Evolutionary conservation across 2,113 vertebrate genomes (phyloP), one percentile per base, ranked within the genome.

Genomic region (Machaerirhynchus nigripectus): DNA sequence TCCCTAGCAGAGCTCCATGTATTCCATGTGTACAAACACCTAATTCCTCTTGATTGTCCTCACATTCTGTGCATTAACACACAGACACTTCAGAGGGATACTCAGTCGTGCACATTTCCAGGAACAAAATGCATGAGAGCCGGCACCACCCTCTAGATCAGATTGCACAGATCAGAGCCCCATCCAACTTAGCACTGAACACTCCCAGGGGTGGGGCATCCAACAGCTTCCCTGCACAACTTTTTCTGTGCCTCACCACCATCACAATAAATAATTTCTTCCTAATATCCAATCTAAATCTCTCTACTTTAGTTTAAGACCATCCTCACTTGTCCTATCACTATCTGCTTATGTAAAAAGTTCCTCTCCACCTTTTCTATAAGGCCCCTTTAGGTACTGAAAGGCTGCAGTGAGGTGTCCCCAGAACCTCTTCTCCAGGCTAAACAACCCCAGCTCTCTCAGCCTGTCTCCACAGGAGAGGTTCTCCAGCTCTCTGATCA

Each of bases 21-120:
- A 39, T 56, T 70, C 56, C 17, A 30, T 42, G 6, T 17, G 30
- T 1, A 15, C 12, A 83, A 40, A n/a, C 7, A 70, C 37, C 17
- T 56, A 35, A 59, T 55, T 84, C 27, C 12, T 57, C 42, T 23
- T 71, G 17, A 39, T 14, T 47, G 11, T 68, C 6, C 19, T n/a
- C 18, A 39, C 6, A 1, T 5, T 49, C 20, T 52, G 5, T n/a
- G 13, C 1, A 2, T 63, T 71, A 39, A 6, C 20, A 39, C 6
- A 61, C 14, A 56, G 27, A 31, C 16, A 30, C 7, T 71, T 67
- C 10, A 40, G 46, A 67, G 50, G 47, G 9, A 10, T 35, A 19
- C 5, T 30, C 15, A 64, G 19, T 68, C 0, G 0, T 33, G 17
- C 9, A 80, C 8, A 35, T 71, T 84, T 80, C 42, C 13, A 52